Evolutionary conservation across 2,888 invertebrate genomes (phyloP).

Genomic region (Gymnoscelis rufifasciata): DNA sequence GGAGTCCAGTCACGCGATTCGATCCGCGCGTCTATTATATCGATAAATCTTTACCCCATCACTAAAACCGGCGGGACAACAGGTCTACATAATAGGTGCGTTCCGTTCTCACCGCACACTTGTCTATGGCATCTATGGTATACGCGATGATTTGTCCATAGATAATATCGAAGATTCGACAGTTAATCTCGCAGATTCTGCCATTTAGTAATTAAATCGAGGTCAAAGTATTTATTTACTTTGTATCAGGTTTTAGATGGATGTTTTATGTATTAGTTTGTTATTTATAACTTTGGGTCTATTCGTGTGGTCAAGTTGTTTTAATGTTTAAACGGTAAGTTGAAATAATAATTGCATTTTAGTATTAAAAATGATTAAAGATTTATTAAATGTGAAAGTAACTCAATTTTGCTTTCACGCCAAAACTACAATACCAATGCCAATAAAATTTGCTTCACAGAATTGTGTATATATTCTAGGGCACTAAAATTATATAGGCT

Average conservation of each 20-base stretch:
- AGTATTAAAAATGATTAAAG: no score
- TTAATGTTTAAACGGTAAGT: no score
- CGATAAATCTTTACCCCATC: constrained; percentile 30
- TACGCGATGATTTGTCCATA: constrained; percentile 50
- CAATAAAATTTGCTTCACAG: no score
- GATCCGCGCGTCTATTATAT: constrained; percentile 14
- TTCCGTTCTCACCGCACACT: constrained; percentile 61
- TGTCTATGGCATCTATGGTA: neutral
- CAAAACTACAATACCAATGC: no score
- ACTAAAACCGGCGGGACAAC: constrained; percentile 52
- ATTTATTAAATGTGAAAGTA: no score
- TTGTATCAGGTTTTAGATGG: neutral
- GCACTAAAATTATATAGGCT: no score
- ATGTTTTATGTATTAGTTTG: neutral
- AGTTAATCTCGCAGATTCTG: constrained; percentile 43
- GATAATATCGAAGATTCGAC: constrained; percentile 55
- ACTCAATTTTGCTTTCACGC: no score
- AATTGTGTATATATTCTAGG: no score
- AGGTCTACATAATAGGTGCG: constrained; percentile 77
- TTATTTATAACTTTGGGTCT: neutral
- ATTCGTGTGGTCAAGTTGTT: no score
- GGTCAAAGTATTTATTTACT: neutral
- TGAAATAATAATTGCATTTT: no score
- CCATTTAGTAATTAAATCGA: constrained; percentile 24
- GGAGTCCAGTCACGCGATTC: constrained; percentile 11